These are phyloP conservation scores for Drosophila nigricruria DNA, from an alignment of 2,888 invertebrate species.

Conservation along the genomic window DNA sequence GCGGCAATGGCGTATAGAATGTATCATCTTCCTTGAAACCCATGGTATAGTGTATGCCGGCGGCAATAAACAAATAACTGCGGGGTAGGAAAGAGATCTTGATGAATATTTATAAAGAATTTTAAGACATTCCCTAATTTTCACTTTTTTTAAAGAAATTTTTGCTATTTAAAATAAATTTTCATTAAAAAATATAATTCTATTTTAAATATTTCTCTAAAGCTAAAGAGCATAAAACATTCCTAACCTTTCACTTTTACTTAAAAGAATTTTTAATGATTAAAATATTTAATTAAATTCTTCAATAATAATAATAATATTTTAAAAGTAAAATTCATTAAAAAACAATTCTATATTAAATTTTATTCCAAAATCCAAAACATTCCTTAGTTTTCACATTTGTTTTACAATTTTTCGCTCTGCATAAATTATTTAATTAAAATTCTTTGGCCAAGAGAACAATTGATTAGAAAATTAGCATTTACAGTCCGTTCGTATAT, in stretches of 20 bases:
- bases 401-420: background rate
- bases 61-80: conserved; percentile 92
- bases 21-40: conserved; percentile 89
- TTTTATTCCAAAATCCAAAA: too few species aligned
- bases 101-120: background rate
- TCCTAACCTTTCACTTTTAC: too few species aligned
- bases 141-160: too few species aligned
- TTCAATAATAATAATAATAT: too few species aligned
- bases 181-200: too few species aligned
- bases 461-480: conserved; percentile 1
- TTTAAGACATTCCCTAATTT: too few species aligned
- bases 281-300: background rate
- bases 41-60: conserved; percentile 90
- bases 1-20: conserved; percentile 95
- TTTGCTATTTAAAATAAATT: too few species aligned
- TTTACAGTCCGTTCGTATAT: background rate
- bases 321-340: too few species aligned
- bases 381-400: background rate
- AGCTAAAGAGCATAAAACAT: too few species aligned
- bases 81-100: background rate
- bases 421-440: conserved; percentile 5
- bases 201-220: too few species aligned
- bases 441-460: background rate
- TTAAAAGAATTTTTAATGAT: too few species aligned
- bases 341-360: too few species aligned